Evolutionary conservation across 2,888 invertebrate species (phyloP), one percentile per base, ranked within the genome.

Genomic region (Conops quadrifasciatus): DNA sequence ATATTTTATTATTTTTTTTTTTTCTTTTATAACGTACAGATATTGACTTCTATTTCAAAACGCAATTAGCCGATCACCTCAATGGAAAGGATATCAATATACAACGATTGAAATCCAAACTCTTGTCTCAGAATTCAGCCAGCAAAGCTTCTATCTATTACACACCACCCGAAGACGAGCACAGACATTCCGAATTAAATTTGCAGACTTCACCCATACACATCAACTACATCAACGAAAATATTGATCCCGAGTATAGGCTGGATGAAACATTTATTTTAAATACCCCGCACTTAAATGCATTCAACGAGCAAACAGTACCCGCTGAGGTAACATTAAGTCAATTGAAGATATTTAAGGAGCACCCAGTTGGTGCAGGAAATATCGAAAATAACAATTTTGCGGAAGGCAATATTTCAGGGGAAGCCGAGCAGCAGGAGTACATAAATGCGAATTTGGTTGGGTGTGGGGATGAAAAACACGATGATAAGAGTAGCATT

Each of bases 101-200:
- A 70, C 78, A 82, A 69, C 78, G 78, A 69, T 77, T 84, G 28
- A 85, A 82, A 70, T 78, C 77, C 13, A 82, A 83, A 77, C 72
- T 84, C 53, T 75, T 77, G 66, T 78, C 82, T 49, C 80, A 82
- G 72, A 82, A 81, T 74, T 81, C 83, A 60, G 90, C 91, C 77
- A 93, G 92, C 84, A 90, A 89, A 82, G 87, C 90, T 79, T 92
- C 92, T 65, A 89, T 94, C 67, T 94, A 94, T 85, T 94, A 93
- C 86, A 94, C 94, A 63, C 94, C 94, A 72, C 84, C 84, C 45
- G 84, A 85, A 78, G 79, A 80, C 70, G 60, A 74, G 51, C 56
- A 79, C 66, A 75, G 78, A 56, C 70, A 73, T 19, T 82, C 83
- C 9, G 78, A 80, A 26, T 78, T 88, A 58, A 80, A 82, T 75